Percentiles rank a stretch among this genome's conserved stretches.
phyloP scores from a whole-genome alignment of 2,113 vertebrate species.

The Papio anubis region DNA sequence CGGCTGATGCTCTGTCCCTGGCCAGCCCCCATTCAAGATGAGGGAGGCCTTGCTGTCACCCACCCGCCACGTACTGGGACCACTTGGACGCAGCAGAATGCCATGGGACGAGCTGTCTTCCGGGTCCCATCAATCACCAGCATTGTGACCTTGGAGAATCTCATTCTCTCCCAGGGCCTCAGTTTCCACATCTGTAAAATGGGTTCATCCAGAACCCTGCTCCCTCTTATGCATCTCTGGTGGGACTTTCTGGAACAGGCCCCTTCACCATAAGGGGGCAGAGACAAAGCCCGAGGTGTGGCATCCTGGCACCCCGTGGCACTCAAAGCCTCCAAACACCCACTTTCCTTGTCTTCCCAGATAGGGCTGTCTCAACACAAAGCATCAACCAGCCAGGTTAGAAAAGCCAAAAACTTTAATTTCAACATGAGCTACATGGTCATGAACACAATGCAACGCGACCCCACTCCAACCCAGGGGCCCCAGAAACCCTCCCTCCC shows the following conservation, averaged over 20 bases:
- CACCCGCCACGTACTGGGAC: neutral
- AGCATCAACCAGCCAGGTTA: constrained; percentile 51
- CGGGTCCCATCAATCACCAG: neutral
- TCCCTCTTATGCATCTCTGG: neutral
- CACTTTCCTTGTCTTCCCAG: neutral
- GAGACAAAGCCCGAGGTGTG: neutral
- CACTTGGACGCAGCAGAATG: neutral
- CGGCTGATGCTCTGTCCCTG: neutral
- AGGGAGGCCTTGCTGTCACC: neutral
- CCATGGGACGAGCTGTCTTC: neutral
- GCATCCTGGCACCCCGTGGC: no score
- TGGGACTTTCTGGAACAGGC: neutral
- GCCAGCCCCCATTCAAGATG: neutral
- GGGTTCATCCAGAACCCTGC: neutral
- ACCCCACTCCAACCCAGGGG: constrained; percentile 40
- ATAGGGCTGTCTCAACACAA: neutral
- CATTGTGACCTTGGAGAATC: neutral
- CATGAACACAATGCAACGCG: constrained; percentile 71
- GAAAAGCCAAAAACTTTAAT: constrained; percentile 83
- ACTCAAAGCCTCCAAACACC: neutral
- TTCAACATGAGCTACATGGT: constrained; percentile 77
- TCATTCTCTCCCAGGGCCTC: neutral
- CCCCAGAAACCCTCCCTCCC: constrained; percentile 44
- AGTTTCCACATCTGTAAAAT: neutral
- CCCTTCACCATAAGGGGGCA: neutral